Evolutionary conservation across 2,888 invertebrate genomes (phyloP), one percentile per base, ranked within the genome.

Genomic region (Dicroscelio sp.): DNA sequence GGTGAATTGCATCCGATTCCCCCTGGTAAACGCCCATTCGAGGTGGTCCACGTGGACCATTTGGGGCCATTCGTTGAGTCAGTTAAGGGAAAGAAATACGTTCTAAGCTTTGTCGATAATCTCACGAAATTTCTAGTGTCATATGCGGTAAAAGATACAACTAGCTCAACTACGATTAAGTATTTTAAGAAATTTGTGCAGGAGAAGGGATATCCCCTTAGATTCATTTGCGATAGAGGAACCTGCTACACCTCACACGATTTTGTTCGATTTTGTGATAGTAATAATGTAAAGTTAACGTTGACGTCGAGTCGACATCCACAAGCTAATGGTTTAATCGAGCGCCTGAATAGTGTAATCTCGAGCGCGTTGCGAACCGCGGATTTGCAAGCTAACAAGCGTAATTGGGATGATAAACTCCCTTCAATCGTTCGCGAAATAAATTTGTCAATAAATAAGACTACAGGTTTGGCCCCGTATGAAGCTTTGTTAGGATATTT

Each of bases 1-100:
- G 86, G 86, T 0, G 60, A 58, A 25, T 25, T 86, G 14, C 78
- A 86, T 33, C 84, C 73, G 20, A 84, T 84, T 30, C 76, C 76
- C 8, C 52, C 85, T 3, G 86, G 69, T 0, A 69, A 82, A 2
- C 4, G 69, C n/a, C 82, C 82, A 2, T 82, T 82, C 27, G 69
- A 55, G 14, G 27, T 69, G 35, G 58, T 82, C 23, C 69, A 83
- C 17, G 12, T 83, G 12, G 82, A 83, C 20, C 71, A 71, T 35
- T 5, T 83, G 2, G 82, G 71, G 0, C 82, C 82, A 25, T 83
- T 83, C 27, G 58, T 83, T 1, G 25, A 20, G 4, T 83, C 60
- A 0, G 23, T 2, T 1, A 17, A 31, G 3, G 60, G 71, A 2
- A 71, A 83, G 23, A 35, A 48, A 43, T 71, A 83, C 27, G 10